Evolutionary conservation across 1,140 invertebrate genomes (phyloP).

Genomic region (Venustaconcha ellipsiformis): DNA sequence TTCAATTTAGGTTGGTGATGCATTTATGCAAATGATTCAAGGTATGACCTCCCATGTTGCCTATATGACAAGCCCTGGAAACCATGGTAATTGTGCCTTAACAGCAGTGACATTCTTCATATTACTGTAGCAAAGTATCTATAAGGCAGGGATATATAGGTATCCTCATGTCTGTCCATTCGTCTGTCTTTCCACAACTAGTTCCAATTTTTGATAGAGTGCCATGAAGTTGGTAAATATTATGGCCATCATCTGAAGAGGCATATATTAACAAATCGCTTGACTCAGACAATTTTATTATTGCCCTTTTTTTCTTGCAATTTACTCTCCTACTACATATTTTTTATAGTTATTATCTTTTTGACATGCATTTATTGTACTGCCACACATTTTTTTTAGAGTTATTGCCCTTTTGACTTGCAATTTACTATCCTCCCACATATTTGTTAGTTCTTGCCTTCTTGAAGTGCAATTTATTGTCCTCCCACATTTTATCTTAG

Average conservation of each 20-base stretch:
- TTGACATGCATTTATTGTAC: too few species aligned
- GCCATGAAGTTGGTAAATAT: too few species aligned
- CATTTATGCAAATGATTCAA: conserved; percentile 64
- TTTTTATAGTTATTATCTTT: too few species aligned
- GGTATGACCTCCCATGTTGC: conserved; percentile 61
- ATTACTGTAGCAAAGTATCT: too few species aligned
- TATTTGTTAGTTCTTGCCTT: too few species aligned
- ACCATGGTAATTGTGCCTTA: conserved; percentile 59
- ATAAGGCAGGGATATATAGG: background rate
- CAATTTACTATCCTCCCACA: too few species aligned
- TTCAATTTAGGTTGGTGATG: conserved; percentile 56
- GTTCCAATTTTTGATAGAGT: too few species aligned
- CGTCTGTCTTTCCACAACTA: background rate
- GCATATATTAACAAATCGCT: too few species aligned
- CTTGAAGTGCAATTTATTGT: background rate
- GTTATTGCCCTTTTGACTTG: too few species aligned
- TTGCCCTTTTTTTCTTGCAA: background rate
- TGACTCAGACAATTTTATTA: too few species aligned
- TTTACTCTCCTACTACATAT: background rate
- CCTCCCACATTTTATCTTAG: background rate
- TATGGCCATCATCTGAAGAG: background rate
- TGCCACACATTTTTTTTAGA: too few species aligned
- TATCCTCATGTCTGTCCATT: background rate
- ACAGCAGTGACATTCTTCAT: background rate
- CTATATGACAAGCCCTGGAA: conserved; percentile 69